A percentile compares a stretch with the other conserved stretches of the same genome.
Evolutionary conservation across 2,113 vertebrate species (phyloP).

Genomic region (Aspidoscelis tigris): DNA sequence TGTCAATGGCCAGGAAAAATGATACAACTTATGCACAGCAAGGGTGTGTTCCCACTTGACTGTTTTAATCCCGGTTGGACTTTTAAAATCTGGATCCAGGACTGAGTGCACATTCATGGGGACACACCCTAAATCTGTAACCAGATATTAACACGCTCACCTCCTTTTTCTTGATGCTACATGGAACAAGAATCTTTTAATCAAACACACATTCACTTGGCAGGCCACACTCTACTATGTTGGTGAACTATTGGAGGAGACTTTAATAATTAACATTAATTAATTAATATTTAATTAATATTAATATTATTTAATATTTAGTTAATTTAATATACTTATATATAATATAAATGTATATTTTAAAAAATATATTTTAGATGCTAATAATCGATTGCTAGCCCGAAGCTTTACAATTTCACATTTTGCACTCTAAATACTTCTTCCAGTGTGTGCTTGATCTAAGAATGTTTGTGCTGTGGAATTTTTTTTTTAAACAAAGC

Average conservation of each 20-base stretch:
- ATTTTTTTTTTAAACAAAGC: slow-evolving; percentile 25
- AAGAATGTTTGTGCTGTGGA: slow-evolving; percentile 39
- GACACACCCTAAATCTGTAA: no score
- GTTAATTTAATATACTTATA: not conserved
- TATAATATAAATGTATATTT: no score
- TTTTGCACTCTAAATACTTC: not conserved
- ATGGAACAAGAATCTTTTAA: no score
- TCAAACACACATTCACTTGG: no score
- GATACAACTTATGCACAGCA: no score
- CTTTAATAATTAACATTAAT: not conserved
- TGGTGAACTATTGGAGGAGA: not conserved
- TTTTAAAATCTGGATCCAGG: no score
- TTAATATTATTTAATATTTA: no score
- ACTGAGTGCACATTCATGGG: no score
- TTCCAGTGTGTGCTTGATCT: slow-evolving; percentile 10
- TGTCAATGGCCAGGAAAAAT: no score
- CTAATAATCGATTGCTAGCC: not conserved
- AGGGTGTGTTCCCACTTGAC: no score
- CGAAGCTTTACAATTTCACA: not conserved
- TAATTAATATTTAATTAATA: no score
- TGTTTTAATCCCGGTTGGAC: no score
- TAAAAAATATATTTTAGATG: not conserved
- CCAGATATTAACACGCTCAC: not conserved
- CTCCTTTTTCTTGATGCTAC: not conserved
- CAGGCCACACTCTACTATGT: not conserved